Evolutionary conservation across 2,113 vertebrate species (phyloP), one percentile per base, ranked within the genome.

Genomic region (Ciconia boyciana): DNA sequence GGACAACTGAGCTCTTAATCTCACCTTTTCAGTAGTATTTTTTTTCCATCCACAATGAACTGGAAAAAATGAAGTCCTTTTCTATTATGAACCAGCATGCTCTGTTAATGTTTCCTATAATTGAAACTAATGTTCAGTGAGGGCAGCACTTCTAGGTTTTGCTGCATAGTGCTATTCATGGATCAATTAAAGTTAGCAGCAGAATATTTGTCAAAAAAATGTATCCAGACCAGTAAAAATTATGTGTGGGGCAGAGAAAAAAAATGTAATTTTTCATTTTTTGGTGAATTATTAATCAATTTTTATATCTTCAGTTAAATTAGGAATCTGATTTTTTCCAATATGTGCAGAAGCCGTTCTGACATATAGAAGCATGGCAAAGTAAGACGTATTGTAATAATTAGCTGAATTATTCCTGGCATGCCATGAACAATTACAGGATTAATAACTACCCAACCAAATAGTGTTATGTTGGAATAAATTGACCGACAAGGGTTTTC

Each of bases 331-430:
- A 97, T 89, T 89, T 96, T 97, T 91, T 95, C 62, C 74, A 92
- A 70, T 94, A 93, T 77, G 71, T 79, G 68, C 65, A 97, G 94
- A 96, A 94, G 89, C 22, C 66, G 66, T 97, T 97, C 96, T 98
- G 96, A 98, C 94, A 97, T 90, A 96, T 51, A 97, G 89, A 95
- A 96, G 87, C 93, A 95, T 57, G 78, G 96, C 87, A 97, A 98
- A 98, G 96, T 97, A 98, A 98, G 98, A 98, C 97, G 97, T 98
- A 98, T 97, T 97, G 93, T 97, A 97, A 98, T 98, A 98, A 98
- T 98, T 98, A 98, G 95, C 93, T 95, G 97, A 98, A 98, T 98
- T 98, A 98, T 98, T 98, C 90, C 97, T 98, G 97, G 98, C 98
- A 98, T 97, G 93, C 93, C 92, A 54, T 97, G 98, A 98, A 98